These are phyloP conservation scores for Tragopan temminckii DNA, from an alignment of 2,797 vertebrate species.

Conservation along the genomic window DNA sequence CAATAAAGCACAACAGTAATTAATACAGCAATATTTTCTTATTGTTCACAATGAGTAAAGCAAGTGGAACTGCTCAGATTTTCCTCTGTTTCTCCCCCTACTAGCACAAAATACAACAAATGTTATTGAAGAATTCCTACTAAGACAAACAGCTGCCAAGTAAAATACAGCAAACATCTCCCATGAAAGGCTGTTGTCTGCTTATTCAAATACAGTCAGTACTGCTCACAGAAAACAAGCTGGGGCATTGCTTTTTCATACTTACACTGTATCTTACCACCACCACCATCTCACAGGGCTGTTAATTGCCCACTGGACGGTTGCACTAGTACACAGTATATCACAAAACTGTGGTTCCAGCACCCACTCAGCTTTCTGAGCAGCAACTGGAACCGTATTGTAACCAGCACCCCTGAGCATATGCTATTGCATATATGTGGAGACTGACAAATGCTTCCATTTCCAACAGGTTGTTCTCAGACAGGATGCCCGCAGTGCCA, in stretches of 20 bases:
- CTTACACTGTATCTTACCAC: not conserved
- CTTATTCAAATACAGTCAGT: slow-evolving; percentile 51
- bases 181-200: slow-evolving; percentile 55
- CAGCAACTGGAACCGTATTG: fast-evolving
- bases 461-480: fast-evolving
- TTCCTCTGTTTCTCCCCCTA: slow-evolving; percentile 46
- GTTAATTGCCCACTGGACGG: not conserved
- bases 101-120: slow-evolving; percentile 56
- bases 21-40: slow-evolving; percentile 71
- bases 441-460: not conserved
- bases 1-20: slow-evolving; percentile 71
- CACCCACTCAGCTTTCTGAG: not conserved
- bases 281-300: not conserved
- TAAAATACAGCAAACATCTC: slow-evolving; percentile 62
- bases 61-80: slow-evolving; percentile 55
- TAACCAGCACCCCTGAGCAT: not conserved
- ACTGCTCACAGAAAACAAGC: slow-evolving; percentile 38
- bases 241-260: slow-evolving; percentile 13
- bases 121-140: slow-evolving; percentile 55
- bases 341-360: not conserved
- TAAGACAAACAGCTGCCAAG: slow-evolving; percentile 58
- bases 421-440: not conserved
- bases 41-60: slow-evolving; percentile 58
- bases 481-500: not conserved
- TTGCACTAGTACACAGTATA: not conserved